Base-by-base conservation (phyloP, 2,113 vertebrate species). In the Bostrychus sinensis region DNA sequence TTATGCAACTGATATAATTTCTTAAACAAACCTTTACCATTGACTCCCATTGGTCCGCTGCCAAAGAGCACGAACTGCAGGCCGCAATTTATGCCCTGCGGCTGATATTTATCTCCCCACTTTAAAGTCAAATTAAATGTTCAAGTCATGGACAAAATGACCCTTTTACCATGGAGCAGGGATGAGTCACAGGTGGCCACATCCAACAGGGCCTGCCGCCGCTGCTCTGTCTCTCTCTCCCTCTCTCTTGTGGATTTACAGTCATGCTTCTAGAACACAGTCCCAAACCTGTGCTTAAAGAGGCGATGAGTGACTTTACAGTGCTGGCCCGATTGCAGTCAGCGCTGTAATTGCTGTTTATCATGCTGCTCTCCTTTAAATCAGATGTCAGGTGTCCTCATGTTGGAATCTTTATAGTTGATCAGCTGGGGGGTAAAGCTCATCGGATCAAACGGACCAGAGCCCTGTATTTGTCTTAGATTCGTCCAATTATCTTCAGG, bases 321-420 rank as follows among this genome's bases (percentile, higher is more conserved):
- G 25, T 59, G 66, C 77, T 56, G 56, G 67, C 75, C 70, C 28
- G 20, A 34, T 78, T 64, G 37, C 78, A 68, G 70, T 54, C 61
- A 1, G n/a, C 2, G 23, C 12, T 54, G 54, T 87, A 77, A 87
- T 83, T 86, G 69, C 61, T 89, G 77, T 85, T 82, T 86, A 81
- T 75, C 63, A 56, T 45, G 25, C 56, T 34, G 20, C 46, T 48
- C 55, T 65, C 56, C 56, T 67, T 66, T 65, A 77, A 81, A 83
- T 67, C 78, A 70, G 17, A 56, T 82, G 73, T 81, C 84, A 53
- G 75, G 60, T 61, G 61, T 34, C 42, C 63, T 75, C 62, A 54
- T 53, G 50, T 79, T 75, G 64, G 13, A 42, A 70, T 48, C 48
- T 63, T 41, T 2, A 60, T 59, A 54, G 39, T 76, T 37, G 22